Evolutionary conservation across 2,888 invertebrate genomes (phyloP), one percentile per base, ranked within the genome.

Genomic region (Chaitophorus viminalis): DNA sequence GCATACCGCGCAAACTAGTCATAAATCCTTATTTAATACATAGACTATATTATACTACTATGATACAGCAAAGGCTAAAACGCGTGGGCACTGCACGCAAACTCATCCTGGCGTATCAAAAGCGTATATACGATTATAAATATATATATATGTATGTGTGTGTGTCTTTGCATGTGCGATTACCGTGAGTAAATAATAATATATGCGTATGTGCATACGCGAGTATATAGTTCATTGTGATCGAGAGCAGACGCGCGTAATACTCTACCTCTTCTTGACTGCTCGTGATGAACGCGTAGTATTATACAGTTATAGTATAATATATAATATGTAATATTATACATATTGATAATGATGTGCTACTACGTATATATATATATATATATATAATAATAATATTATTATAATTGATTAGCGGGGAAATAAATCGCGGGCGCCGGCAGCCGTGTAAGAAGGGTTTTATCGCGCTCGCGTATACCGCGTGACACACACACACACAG

Each of bases 11-110:
- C 74, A 33, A 72, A 33, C 33, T 29, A 21, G 60, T 29, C 74
- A 39, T 83, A 83, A 75, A 83, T 75, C 54, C 60, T 75, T 46
- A n/a, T 83, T 75, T 39, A 39, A 39, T 75, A 74, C 54, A 54
- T 83, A 36, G 74, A 60, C 74, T 29, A n/a, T n/a, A n/a, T n/a
- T n/a, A n/a, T n/a, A n/a, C n/a, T n/a, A n/a, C n/a, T n/a, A n/a
- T n/a, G n/a, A n/a, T n/a, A n/a, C n/a, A 39, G 36, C 74, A 36
- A 75, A 60, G 74, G 54, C 74, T 33, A 74, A 79, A 79, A 79
- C 36, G 65, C 60, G 78, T 17, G 18, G 17, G 3, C 39, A 39
- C 25, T n/a, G 39, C 11, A 3, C 39, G 39, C 39, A 8, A 39
- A 39, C 39, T 11, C 39, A 39, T 39, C 39, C 5, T 8, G 1